Evolutionary conservation across 2,888 invertebrate species (phyloP).

Genomic region (Antitype chi): DNA sequence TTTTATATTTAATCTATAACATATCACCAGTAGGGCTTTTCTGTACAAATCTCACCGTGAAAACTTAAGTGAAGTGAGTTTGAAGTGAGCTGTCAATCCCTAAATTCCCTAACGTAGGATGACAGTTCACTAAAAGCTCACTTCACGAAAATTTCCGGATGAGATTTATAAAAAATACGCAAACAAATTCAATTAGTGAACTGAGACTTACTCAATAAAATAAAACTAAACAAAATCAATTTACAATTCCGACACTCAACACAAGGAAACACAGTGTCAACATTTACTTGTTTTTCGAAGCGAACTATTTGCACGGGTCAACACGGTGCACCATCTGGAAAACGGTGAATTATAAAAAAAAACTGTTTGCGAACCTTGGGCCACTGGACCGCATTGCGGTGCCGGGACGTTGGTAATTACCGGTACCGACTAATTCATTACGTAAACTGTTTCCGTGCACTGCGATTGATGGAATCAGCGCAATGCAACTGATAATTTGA

Average conservation of each 20-base stretch:
- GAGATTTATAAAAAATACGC: too few relatives aligned
- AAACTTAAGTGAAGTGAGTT: too few relatives aligned
- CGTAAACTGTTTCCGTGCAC: constrained; percentile 40
- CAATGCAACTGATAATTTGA: constrained; percentile 16
- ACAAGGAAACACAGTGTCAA: constrained; percentile 37
- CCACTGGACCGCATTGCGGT: constrained; percentile 50
- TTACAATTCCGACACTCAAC: background rate
- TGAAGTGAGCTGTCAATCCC: too few relatives aligned
- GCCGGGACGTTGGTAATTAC: constrained; percentile 64
- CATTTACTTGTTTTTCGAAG: constrained; percentile 3
- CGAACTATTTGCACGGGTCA: constrained; percentile 21
- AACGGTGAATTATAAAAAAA: constrained; percentile 59
- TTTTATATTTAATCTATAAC: background rate
- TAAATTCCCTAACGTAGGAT: too few relatives aligned
- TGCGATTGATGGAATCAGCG: constrained; percentile 48
- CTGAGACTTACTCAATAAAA: background rate
- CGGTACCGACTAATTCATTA: constrained; percentile 70
- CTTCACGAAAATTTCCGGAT: too few relatives aligned
- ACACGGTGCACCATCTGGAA: constrained; percentile 44
- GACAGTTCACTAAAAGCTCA: too few relatives aligned
- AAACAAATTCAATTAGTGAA: background rate
- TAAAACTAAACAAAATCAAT: background rate
- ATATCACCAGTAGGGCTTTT: too few relatives aligned
- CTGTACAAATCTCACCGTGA: too few relatives aligned
- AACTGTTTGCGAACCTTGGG: constrained; percentile 48